phyloP scores from a whole-genome alignment of 2,888 invertebrate species.

The Seira musarum region DNA sequence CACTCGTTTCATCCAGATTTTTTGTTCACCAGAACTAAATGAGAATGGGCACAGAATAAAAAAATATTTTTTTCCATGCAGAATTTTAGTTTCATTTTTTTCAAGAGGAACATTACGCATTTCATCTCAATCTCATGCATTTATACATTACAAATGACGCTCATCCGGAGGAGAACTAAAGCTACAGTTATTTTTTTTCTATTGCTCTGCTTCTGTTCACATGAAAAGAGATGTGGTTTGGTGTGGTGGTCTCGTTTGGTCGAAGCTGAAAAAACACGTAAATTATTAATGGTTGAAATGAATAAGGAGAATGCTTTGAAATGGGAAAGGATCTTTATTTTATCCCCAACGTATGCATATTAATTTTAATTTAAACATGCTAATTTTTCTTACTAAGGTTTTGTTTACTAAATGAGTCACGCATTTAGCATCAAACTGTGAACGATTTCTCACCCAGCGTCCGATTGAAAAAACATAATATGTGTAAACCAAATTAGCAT shows the following conservation, averaged over 20 bases:
- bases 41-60: constrained; percentile 12
- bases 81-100: background rate
- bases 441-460: constrained; percentile 50
- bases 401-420: constrained; percentile 56
- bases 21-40: background rate
- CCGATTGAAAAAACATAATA: background rate
- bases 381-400: constrained; percentile 50
- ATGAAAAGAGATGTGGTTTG: background rate
- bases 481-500: constrained; percentile 35
- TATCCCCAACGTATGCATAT: too few relatives aligned
- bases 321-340: too few relatives aligned
- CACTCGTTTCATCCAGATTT: too few relatives aligned
- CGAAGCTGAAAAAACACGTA: too few relatives aligned
- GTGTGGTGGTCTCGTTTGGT: too few relatives aligned
- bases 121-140: constrained; percentile 31
- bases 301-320: too few relatives aligned
- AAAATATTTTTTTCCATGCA: background rate
- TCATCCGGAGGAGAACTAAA: constrained; percentile 22
- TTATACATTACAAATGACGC: constrained; percentile 42
- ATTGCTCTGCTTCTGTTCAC: background rate
- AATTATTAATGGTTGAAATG: too few relatives aligned
- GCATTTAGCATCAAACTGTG: constrained; percentile 33
- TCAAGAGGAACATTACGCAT: too few relatives aligned
- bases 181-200: too few relatives aligned
- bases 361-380: constrained; percentile 35